Conservation (phyloP, 2,888 invertebrate species). For the Drosophila ochracea region DNA sequence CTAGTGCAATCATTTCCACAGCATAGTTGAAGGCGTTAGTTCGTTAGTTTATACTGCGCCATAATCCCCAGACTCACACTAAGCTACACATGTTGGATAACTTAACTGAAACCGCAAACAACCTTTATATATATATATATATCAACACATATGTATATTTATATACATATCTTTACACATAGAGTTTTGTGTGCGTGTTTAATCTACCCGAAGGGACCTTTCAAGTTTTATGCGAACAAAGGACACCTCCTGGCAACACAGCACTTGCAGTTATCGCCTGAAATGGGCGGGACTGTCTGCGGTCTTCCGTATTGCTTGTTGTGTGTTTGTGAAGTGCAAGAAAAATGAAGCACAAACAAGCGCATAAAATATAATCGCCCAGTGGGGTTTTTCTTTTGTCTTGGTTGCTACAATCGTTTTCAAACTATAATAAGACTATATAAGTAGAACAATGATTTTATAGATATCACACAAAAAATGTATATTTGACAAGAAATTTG, state of each 20-base stretch:
- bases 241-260: conserved; percentile 50
- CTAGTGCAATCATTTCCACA: conserved; percentile 45
- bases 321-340: conserved; percentile 47
- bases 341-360: conserved; percentile 50
- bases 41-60: conserved; percentile 56
- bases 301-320: conserved; percentile 35
- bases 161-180: conserved; percentile 5
- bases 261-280: conserved; percentile 53
- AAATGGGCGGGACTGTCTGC: conserved; percentile 30
- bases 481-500: neutral
- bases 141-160: conserved; percentile 7
- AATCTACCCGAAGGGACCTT: conserved; percentile 75
- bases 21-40: conserved; percentile 57
- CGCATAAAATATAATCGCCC: conserved; percentile 59
- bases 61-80: conserved; percentile 48
- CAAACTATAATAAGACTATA: conserved; percentile 19
- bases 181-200: conserved; percentile 70
- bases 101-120: conserved; percentile 49
- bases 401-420: conserved; percentile 22
- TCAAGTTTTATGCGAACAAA: conserved; percentile 69
- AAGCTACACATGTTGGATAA: conserved; percentile 41
- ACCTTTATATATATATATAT: conserved; percentile 1
- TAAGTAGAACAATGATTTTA: conserved; percentile 1
- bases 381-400: conserved; percentile 26
- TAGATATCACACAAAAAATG: neutral